These are phyloP conservation scores for Ariolimax columbianus DNA, from an alignment of 2,888 invertebrate genomes.

Conservation along the genomic window DNA sequence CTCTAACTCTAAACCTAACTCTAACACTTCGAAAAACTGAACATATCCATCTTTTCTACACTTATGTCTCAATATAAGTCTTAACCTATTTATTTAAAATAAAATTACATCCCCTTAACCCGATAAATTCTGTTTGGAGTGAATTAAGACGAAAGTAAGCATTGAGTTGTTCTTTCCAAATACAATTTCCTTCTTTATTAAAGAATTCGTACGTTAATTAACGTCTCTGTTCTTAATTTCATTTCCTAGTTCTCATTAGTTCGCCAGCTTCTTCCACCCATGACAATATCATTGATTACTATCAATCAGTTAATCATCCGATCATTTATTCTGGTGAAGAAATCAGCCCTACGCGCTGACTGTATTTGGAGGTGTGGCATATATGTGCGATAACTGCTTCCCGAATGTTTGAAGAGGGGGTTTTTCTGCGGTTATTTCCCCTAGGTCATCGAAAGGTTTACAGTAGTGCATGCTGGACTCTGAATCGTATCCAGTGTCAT, in stretches of 20 bases:
- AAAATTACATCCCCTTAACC: too few species aligned
- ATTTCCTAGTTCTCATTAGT: neutral
- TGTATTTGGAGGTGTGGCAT: conserved; percentile 34
- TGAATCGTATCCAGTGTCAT: conserved; percentile 50
- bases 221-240: too few species aligned
- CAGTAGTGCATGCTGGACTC: conserved; percentile 49
- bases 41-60: too few species aligned
- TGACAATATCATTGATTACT: neutral
- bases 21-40: too few species aligned
- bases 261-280: neutral
- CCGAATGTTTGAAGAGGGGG: conserved; percentile 44
- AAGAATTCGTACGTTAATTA: too few species aligned
- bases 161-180: too few species aligned
- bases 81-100: too few species aligned
- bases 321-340: neutral
- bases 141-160: too few species aligned
- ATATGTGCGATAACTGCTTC: conserved; percentile 43
- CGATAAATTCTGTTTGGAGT: too few species aligned
- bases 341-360: neutral
- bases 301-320: conserved; percentile 20
- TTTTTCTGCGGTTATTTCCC: conserved; percentile 25
- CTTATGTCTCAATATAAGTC: too few species aligned
- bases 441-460: conserved; percentile 48
- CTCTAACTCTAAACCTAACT: too few species aligned
- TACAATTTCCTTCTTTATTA: too few species aligned